A percentile compares a stretch with the other conserved stretches of the same genome.
phyloP scores from a whole-genome alignment of 2,113 vertebrate genomes.

The Junco hyemalis region DNA sequence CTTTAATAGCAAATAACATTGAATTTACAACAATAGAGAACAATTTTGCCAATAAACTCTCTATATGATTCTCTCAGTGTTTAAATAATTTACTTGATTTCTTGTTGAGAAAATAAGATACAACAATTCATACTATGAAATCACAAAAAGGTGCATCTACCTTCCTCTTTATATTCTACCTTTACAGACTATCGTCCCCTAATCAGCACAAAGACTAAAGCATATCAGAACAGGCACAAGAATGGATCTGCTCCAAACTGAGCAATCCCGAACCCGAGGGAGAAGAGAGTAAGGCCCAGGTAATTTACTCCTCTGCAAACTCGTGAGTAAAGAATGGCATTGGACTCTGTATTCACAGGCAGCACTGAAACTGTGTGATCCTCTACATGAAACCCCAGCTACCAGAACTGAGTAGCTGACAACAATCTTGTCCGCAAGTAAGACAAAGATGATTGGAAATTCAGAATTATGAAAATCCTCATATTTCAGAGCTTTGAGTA shows the following conservation, averaged over 20 bases:
- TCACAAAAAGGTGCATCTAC: not conserved
- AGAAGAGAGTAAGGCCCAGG: not conserved
- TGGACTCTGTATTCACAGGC: not conserved
- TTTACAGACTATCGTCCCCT: not conserved
- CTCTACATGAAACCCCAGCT: not conserved
- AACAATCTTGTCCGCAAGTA: not conserved
- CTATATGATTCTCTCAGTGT: not conserved
- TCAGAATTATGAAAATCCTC: not conserved
- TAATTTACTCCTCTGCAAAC: not conserved
- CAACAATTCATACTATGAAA: not conserved
- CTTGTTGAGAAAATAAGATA: not conserved
- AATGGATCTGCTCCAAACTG: not conserved
- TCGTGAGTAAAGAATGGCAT: not conserved
- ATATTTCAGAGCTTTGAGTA: not conserved
- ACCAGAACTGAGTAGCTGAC: not conserved
- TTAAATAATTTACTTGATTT: not conserved
- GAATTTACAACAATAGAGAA: not conserved
- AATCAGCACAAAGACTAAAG: not conserved
- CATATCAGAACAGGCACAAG: not conserved
- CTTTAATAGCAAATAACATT: not conserved
- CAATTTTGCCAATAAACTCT: not conserved
- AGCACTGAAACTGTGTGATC: not conserved
- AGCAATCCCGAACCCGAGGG: not conserved
- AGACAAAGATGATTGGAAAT: not conserved
- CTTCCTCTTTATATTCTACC: not conserved